Conservation (phyloP, 2,888 invertebrate species). For the Drosophila dives region DNA sequence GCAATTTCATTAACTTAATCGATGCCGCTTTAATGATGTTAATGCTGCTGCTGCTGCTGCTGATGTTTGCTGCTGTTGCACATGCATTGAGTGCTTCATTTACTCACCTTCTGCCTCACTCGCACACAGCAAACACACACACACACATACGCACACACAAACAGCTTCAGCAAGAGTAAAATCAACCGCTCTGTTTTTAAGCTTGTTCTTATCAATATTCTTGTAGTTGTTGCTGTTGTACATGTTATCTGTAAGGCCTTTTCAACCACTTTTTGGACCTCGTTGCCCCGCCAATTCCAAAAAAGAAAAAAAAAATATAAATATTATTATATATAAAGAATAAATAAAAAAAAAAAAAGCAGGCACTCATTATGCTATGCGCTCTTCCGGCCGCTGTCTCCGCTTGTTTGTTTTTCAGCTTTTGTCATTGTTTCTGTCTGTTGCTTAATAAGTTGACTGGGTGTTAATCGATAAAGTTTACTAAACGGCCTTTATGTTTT, state of each 20-base stretch:
- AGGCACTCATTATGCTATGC: conserved; percentile 58
- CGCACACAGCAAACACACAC: background rate
- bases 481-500: background rate
- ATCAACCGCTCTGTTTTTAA: conserved; percentile 31
- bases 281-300: background rate
- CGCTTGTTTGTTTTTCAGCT: conserved; percentile 14
- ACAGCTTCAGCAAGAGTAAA: conserved; percentile 29
- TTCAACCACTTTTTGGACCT: conserved; percentile 35
- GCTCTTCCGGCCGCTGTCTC: conserved; percentile 53
- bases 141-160: background rate
- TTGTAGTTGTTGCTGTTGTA: conserved; percentile 27
- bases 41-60: conserved; percentile 16
- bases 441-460: conserved; percentile 10
- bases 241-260: conserved; percentile 50
- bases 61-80: conserved; percentile 32
- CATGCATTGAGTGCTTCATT: conserved; percentile 46
- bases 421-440: conserved; percentile 25
- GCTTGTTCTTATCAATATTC: conserved; percentile 51
- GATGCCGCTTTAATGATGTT: conserved; percentile 63
- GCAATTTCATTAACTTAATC: conserved; percentile 75
- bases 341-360: conserved; percentile 23
- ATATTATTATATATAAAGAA: conserved; percentile 3
- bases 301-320: background rate
- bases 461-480: conserved; percentile 18
- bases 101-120: background rate